Conservation (phyloP, 2,113 vertebrate species). For the Onychostoma macrolepis region DNA sequence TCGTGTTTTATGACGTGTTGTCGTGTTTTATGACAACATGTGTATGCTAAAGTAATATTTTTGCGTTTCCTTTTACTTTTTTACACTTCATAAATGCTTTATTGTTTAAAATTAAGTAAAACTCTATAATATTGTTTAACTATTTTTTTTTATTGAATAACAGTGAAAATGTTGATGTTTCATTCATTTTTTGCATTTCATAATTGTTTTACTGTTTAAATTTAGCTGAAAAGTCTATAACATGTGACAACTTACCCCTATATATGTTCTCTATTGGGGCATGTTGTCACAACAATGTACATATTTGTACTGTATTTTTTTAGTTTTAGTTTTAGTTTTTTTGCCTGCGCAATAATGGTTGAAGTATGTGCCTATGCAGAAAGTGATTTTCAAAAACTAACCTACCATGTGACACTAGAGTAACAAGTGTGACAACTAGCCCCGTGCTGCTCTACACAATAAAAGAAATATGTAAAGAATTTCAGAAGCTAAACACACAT, state of each 20-base stretch:
- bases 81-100: neutral
- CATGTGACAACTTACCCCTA: neutral
- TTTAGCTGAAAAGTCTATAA: neutral
- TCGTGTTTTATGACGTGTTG: neutral
- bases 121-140: neutral
- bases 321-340: too few relatives aligned
- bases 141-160: neutral
- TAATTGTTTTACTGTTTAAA: neutral
- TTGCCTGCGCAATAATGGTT: neutral
- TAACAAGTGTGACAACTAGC: neutral
- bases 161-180: neutral
- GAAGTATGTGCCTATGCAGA: neutral
- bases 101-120: neutral
- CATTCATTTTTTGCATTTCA: neutral
- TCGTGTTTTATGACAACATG: neutral
- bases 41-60: neutral
- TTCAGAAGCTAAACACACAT: neutral
- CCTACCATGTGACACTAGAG: neutral
- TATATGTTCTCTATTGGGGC: neutral
- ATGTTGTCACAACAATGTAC: neutral
- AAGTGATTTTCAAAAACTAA: neutral
- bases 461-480: conserved; percentile 14
- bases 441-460: neutral
- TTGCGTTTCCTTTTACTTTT: neutral
- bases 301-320: neutral